Base-by-base conservation (phyloP, 2,113 vertebrate genomes). In the Myxocyprinus asiaticus region DNA sequence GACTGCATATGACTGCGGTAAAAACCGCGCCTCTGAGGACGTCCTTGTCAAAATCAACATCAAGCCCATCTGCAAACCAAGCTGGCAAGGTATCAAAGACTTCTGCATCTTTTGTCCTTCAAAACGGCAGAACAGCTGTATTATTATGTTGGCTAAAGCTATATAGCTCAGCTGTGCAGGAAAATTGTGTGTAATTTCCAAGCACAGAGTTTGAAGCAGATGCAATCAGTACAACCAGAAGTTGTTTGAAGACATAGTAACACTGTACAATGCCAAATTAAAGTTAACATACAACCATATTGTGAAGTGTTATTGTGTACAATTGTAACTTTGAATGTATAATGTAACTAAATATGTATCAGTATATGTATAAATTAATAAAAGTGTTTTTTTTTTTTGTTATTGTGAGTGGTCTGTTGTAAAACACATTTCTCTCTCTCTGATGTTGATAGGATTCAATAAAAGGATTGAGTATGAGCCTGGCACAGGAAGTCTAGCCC, bases 1-100 rank as follows among this genome's bases (percentile, higher is more conserved):
- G 85, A 98, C 98, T 0, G 98, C 97, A 4, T 98, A 96, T 42
- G 98, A 99, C 90, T 99, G 98, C 10, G 98, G 98, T 71, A 99
- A 98, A 94, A 98, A 96, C 82, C 90, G 98, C 0, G 96, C 97
- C 12, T 88, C 94, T 0, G 96, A 99, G 78, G 98, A 99, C 5
- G 96, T 96, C 10, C 78, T 98, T 67, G 97, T 99, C 78, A 99
- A 97, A 92, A 95, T 99, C 88, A 97, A 91, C 86, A 84, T 99
- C 79, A 97, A 96, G 86, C 97, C 98, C 75, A 94, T 95, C 4
- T 99, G 98, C 90, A 96, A 93, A 87, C 95, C 97, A 1, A 96
- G 96, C 86, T 99, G 97, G 98, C 96, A 97, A 94, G 97, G 98
- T 99, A 90, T 50, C 62, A 76, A 69, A 82, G 78, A 44, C 75